phyloP scores from a whole-genome alignment of 2,888 invertebrate species.

The Eristalis pertinax region DNA sequence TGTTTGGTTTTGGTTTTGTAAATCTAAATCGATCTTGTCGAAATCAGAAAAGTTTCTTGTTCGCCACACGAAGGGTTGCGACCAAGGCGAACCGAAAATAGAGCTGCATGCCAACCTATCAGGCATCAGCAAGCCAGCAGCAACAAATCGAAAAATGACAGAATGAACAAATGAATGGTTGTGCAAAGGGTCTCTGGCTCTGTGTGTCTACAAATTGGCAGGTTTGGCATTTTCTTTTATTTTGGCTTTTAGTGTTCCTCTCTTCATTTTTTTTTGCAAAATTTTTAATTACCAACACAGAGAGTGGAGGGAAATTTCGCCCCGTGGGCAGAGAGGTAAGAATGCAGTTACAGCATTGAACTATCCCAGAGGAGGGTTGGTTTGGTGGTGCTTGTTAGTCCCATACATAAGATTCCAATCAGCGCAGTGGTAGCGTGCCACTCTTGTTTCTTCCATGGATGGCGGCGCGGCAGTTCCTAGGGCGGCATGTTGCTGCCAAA shows the following conservation, averaged over 20 bases:
- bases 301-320: neutral
- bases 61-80: slow-evolving; percentile 59
- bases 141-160: slow-evolving; percentile 52
- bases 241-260: no score
- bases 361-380: slow-evolving; percentile 41
- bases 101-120: slow-evolving; percentile 45
- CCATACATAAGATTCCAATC: slow-evolving; percentile 59
- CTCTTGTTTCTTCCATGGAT: neutral
- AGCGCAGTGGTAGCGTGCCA: slow-evolving; percentile 43
- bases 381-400: neutral
- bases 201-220: slow-evolving; percentile 62
- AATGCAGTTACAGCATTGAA: slow-evolving; percentile 42
- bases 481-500: slow-evolving; percentile 47
- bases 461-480: slow-evolving; percentile 28
- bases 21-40: slow-evolving; percentile 40
- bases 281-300: slow-evolving; percentile 61
- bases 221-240: slow-evolving; percentile 36
- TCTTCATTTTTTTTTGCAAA: slow-evolving; percentile 22
- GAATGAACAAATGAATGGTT: slow-evolving; percentile 41
- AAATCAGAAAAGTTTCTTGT: slow-evolving; percentile 50
- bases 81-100: slow-evolving; percentile 45
- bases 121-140: neutral
- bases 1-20: slow-evolving; percentile 39
- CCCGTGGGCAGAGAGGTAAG: neutral
- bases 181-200: neutral